phyloP scores from a whole-genome alignment of 2,888 invertebrate genomes.

The Drosophila tripunctata region DNA sequence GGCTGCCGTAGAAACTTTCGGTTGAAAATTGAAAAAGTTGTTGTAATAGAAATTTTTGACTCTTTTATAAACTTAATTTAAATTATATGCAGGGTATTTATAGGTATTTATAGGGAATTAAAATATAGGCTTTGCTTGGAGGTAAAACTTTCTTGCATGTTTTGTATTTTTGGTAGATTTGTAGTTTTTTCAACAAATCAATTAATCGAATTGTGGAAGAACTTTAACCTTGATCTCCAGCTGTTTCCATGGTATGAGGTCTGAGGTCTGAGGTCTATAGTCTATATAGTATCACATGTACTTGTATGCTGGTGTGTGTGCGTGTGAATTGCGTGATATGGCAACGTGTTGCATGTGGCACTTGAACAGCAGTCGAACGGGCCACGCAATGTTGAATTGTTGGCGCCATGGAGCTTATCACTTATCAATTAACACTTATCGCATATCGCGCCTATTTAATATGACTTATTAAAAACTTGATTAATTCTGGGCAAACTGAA shows the following conservation, averaged over 20 bases:
- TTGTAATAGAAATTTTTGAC: too few species aligned
- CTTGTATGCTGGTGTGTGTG: neutral
- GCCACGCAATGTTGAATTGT: conserved; percentile 9
- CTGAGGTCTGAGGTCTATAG: neutral
- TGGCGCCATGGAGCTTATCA: conserved; percentile 64
- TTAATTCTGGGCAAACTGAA: conserved; percentile 23
- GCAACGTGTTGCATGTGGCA: conserved; percentile 22
- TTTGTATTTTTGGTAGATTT: neutral
- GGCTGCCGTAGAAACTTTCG: too few species aligned
- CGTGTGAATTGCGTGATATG: conserved; percentile 12
- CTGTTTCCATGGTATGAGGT: neutral
- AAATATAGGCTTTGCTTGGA: too few species aligned
- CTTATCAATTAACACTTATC: conserved; percentile 51
- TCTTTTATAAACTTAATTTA: too few species aligned
- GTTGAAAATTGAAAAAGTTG: too few species aligned
- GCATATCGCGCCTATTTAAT: conserved; percentile 40
- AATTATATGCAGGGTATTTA: too few species aligned
- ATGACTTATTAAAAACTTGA: conserved; percentile 39
- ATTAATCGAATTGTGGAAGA: conserved; percentile 10
- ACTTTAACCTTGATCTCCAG: conserved; percentile 15
- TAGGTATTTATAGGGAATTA: too few species aligned
- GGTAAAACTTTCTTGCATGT: neutral
- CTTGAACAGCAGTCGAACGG: neutral
- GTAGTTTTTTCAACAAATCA: conserved; percentile 12
- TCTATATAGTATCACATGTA: neutral